Percentiles rank a stretch among this genome's conserved stretches.
Evolutionary conservation across 2,888 invertebrate species (phyloP).

Genomic region (Ditula angustiorana): DNA sequence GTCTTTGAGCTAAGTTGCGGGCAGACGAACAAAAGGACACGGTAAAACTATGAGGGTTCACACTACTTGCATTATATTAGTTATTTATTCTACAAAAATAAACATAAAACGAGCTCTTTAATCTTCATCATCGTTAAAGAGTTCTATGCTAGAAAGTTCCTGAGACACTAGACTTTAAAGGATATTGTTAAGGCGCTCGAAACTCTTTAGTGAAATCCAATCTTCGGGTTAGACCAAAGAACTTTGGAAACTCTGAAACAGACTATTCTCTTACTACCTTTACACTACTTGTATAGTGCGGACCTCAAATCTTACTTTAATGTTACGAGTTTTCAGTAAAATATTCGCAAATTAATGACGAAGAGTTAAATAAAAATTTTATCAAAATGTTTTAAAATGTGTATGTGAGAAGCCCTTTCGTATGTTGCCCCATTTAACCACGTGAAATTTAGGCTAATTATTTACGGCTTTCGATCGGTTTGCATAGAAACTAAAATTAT

Average conservation of each 20-base stretch:
- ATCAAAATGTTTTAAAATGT: too few relatives aligned
- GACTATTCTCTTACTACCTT: not conserved
- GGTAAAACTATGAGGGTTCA: too few relatives aligned
- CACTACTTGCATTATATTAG: too few relatives aligned
- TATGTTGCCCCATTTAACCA: too few relatives aligned
- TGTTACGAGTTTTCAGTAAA: not conserved
- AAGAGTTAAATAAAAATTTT: too few relatives aligned
- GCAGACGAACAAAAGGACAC: too few relatives aligned
- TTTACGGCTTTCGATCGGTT: too few relatives aligned
- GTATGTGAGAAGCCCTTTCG: too few relatives aligned
- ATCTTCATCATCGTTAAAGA: not conserved
- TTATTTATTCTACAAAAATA: not conserved
- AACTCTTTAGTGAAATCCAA: not conserved
- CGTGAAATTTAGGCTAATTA: too few relatives aligned
- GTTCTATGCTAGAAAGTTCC: not conserved
- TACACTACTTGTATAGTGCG: too few relatives aligned
- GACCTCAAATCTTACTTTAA: not conserved
- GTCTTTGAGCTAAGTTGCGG: too few relatives aligned
- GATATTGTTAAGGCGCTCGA: not conserved
- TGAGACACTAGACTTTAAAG: not conserved
- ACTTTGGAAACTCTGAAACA: not conserved
- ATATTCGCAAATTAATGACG: not conserved
- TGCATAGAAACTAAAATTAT: too few relatives aligned
- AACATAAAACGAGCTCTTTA: not conserved
- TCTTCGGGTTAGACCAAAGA: not conserved